Conservation (phyloP, 2,888 invertebrate genomes). For the Netelia virgata region DNA sequence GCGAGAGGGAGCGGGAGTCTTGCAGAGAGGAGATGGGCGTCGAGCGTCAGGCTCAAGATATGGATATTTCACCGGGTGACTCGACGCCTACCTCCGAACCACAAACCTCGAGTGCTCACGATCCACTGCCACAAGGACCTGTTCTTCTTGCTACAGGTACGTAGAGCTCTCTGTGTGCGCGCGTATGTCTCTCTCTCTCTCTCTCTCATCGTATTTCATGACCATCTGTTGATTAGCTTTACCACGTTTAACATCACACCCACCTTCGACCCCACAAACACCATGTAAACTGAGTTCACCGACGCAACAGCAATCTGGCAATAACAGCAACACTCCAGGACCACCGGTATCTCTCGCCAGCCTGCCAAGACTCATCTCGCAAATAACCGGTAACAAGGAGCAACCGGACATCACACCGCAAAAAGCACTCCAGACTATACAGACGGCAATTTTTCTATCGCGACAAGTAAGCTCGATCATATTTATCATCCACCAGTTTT, state of each 20-base stretch:
- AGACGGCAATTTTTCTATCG: constrained; percentile 84
- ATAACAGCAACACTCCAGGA: constrained; percentile 83
- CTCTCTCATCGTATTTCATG: constrained; percentile 4
- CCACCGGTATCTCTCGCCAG: constrained; percentile 85
- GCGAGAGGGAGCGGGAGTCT: constrained; percentile 78
- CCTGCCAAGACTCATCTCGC: constrained; percentile 86
- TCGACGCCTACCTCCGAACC: constrained; percentile 95
- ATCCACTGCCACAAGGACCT: constrained; percentile 86
- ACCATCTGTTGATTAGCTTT: constrained; percentile 84
- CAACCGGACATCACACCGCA: constrained; percentile 86
- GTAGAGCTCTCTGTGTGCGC: constrained; percentile 78
- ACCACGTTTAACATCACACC: constrained; percentile 88
- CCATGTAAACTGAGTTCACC: constrained; percentile 81
- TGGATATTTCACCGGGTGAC: constrained; percentile 97
- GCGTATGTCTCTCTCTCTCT: constrained; percentile 84
- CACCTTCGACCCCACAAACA: constrained; percentile 82
- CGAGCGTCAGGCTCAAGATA: constrained; percentile 90
- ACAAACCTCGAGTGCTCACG: constrained; percentile 86
- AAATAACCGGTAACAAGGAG: constrained; percentile 85
- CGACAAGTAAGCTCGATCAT: constrained; percentile 81
- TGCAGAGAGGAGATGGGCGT: constrained; percentile 73
- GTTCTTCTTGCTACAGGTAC: constrained; percentile 88
- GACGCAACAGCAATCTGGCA: constrained; percentile 81
- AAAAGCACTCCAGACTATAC: constrained; percentile 87
- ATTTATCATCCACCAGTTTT: neutral